Evolutionary conservation across 2,888 invertebrate species (phyloP).

Genomic region (Nemotelus pantherinus): DNA sequence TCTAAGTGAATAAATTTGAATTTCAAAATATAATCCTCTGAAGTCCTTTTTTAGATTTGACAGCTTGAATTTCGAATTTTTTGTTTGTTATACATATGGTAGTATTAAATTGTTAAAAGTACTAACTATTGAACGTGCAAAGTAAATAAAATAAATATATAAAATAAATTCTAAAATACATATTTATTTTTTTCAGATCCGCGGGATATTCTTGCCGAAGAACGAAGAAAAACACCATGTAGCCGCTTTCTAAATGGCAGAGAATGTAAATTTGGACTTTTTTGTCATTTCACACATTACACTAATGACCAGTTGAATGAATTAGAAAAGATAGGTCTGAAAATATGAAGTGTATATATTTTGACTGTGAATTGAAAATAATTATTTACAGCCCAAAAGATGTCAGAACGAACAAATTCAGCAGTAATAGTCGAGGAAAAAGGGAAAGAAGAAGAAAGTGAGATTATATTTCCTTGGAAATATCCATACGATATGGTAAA

Average conservation of each 20-base stretch:
- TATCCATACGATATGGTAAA: constrained; percentile 19
- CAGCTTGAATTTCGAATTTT: too few relatives aligned
- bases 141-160: too few relatives aligned
- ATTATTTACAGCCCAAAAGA: not conserved
- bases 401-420: not conserved
- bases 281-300: constrained; percentile 60
- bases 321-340: constrained; percentile 56
- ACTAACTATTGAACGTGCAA: too few relatives aligned
- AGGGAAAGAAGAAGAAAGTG: not conserved
- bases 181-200: constrained; percentile 48
- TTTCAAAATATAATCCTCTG: too few relatives aligned
- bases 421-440: not conserved
- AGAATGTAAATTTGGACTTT: constrained; percentile 59
- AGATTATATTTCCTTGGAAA: constrained; percentile 22
- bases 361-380: not conserved
- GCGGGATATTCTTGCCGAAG: constrained; percentile 48
- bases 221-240: constrained; percentile 55
- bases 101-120: too few relatives aligned
- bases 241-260: constrained; percentile 55
- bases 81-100: too few relatives aligned
- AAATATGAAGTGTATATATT: not conserved
- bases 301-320: constrained; percentile 55
- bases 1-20: too few relatives aligned
- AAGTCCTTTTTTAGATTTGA: too few relatives aligned
- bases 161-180: too few relatives aligned